These are phyloP conservation scores for Hecatera dysodea DNA, from an alignment of 2,888 invertebrate genomes.

Conservation along the genomic window DNA sequence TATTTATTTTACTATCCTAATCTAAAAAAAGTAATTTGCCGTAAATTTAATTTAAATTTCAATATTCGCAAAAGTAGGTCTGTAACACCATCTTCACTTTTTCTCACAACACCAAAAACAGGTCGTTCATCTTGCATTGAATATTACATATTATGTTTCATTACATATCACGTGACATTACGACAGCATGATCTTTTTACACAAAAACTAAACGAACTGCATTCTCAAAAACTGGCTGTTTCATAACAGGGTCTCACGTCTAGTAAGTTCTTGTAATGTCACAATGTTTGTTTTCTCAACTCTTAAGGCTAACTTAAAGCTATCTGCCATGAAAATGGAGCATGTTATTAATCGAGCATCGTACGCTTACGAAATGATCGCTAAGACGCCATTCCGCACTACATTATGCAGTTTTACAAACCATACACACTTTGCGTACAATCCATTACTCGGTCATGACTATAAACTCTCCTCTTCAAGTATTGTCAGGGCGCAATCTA, in stretches of 20 bases:
- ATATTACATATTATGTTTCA: constrained; percentile 39
- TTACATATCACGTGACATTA: constrained; percentile 41
- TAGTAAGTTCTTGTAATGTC: constrained; percentile 67
- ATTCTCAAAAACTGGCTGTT: constrained; percentile 62
- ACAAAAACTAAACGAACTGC: constrained; percentile 51
- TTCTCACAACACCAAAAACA: constrained; percentile 32
- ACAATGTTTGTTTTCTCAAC: constrained; percentile 72
- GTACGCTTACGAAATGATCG: constrained; percentile 79
- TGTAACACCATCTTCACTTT: constrained; percentile 21
- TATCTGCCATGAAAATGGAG: constrained; percentile 79
- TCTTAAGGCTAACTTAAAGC: constrained; percentile 69
- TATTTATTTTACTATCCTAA: constrained; percentile 20
- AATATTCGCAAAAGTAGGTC: constrained; percentile 13
- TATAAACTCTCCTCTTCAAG: background rate
- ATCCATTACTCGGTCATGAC: constrained; percentile 64
- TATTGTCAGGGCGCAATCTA: constrained; percentile 66
- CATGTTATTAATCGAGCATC: constrained; percentile 83
- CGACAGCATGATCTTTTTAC: constrained; percentile 39
- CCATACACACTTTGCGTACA: constrained; percentile 48
- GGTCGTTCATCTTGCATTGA: constrained; percentile 33
- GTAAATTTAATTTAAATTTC: constrained; percentile 13
- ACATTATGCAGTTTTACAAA: constrained; percentile 65
- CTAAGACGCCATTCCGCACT: constrained; percentile 68
- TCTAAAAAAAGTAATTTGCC: constrained; percentile 23
- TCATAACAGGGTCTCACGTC: constrained; percentile 67